phyloP scores from a whole-genome alignment of 2,113 vertebrate species.

The Morone chrysops region DNA sequence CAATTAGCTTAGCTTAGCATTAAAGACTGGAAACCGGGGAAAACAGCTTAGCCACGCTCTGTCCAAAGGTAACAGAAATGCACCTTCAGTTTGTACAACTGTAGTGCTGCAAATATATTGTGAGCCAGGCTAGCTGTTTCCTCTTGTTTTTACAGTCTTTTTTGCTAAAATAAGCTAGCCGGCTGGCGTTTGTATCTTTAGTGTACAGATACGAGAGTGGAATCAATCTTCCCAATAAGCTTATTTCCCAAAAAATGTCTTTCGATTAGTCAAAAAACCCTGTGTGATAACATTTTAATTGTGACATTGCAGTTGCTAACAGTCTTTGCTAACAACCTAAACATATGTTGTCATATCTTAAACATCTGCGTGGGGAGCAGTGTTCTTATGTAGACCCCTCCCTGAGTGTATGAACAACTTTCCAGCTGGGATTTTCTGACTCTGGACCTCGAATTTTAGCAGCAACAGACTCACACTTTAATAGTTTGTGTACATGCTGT shows the following conservation, averaged over 20 bases:
- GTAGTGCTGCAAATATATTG: no score
- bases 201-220: background rate
- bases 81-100: no score
- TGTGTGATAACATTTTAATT: no score
- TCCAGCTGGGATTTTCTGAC: background rate
- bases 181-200: background rate
- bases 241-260: no score
- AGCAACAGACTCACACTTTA: constrained; percentile 23
- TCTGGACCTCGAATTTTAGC: background rate
- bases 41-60: background rate
- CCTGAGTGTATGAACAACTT: background rate
- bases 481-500: constrained; percentile 7
- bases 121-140: background rate
- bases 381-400: background rate
- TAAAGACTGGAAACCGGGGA: background rate
- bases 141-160: no score
- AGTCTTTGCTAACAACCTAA: background rate
- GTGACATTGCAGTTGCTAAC: no score
- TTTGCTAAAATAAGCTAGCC: background rate
- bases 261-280: background rate
- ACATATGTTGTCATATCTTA: constrained; percentile 2
- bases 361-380: constrained; percentile 10
- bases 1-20: background rate
- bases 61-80: background rate
- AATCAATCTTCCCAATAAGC: background rate